phyloP scores from a whole-genome alignment of 2,113 vertebrate genomes.

The Leucoraja erinaceus region DNA sequence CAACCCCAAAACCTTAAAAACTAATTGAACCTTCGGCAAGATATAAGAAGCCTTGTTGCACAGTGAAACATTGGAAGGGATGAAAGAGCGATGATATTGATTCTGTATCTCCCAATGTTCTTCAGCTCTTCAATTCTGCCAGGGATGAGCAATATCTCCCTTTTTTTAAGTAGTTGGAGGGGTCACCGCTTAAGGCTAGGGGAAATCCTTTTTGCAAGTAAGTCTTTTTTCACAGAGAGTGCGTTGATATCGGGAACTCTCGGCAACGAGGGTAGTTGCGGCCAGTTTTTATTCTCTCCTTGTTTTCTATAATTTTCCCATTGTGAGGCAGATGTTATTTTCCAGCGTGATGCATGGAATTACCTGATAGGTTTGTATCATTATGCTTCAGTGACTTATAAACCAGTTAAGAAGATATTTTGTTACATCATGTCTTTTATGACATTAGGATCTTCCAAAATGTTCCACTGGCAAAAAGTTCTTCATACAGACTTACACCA shows the following conservation, averaged over 20 bases:
- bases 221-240: no score
- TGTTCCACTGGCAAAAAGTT: no score
- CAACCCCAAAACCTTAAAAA: not conserved
- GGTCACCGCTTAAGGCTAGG: no score
- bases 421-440: not conserved
- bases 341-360: no score
- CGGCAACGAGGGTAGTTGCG: no score
- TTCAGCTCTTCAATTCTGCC: not conserved
- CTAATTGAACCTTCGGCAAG: not conserved
- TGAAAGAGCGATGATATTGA: not conserved
- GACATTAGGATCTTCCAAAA: no score
- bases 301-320: no score
- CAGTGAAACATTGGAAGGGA: not conserved
- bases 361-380: not conserved
- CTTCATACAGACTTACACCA: no score
- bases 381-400: not conserved
- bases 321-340: not conserved
- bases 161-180: not conserved
- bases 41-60: not conserved
- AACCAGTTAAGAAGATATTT: not conserved
- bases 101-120: not conserved
- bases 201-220: no score
- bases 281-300: not conserved
- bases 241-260: no score
- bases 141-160: not conserved